Evolutionary conservation across 2,888 invertebrate species (phyloP), one percentile per base, ranked within the genome.

Genomic region (Andrena fulva): DNA sequence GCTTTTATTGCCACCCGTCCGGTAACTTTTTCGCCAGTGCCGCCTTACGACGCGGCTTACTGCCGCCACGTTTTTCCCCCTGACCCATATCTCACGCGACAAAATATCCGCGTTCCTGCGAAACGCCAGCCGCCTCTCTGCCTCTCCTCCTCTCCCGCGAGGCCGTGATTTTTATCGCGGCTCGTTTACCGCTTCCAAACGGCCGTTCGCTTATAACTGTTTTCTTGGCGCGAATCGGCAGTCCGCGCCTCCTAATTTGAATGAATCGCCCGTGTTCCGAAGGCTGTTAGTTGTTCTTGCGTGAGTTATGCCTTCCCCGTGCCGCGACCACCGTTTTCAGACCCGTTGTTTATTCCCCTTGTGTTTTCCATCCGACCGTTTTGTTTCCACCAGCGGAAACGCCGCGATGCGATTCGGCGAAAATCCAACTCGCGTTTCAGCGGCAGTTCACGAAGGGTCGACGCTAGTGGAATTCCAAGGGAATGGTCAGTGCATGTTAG

Each of bases 61-160:
- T 60, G 73, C 54, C 64, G 31, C n/a, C 63, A n/a, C 16, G 56
- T 60, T 60, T 62, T 52, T n/a, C 24, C 60, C 42, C 6, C 29
- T 56, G 59, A 71, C 33, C 63, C 33, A 48, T 64, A 56, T 74
- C 35, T 56, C 20, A n/a, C 12, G 2, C 59, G 27, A 20, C 69
- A 20, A 31, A 54, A 62, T 69, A 31, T 76, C 69, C 54, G 63
- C 54, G 62, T 69, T 69, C 69, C 75, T 16, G 29, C 70, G n/a
- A 50, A 12, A 67, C 52, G n/a, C 12, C 50, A 20, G 33, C 27
- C n/a, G 10, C 27, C 24, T 8, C 29, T 20, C 7, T 24, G 1
- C 24, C 7, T 27, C 52, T n/a, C 31, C 4, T 7, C 52, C 2
- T n/a, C 52, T 52, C 20, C 20, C 4, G 42, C 42, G 42, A 16